Percentiles rank a stretch among this genome's conserved stretches.
Evolutionary conservation across 1,140 invertebrate species (phyloP).

Genomic region (Anagrus nilaparvatae): DNA sequence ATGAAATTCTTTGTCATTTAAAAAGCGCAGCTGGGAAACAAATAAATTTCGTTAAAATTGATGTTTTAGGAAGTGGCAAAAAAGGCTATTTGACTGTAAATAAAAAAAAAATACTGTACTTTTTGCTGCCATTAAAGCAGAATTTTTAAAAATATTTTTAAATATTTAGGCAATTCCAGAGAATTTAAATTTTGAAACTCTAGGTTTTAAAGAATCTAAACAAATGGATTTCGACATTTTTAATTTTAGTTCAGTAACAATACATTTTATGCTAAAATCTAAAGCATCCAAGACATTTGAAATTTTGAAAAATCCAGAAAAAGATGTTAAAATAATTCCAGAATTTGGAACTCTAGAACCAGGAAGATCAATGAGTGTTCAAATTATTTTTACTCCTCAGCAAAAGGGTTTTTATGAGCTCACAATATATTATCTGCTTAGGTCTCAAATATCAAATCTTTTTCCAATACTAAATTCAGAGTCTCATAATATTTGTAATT

Average conservation of each 20-base stretch:
- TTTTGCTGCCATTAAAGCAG: not conserved
- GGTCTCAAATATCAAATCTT: slow-evolving; percentile 11
- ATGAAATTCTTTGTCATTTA: slow-evolving; percentile 20
- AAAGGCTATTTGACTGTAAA: slow-evolving; percentile 25
- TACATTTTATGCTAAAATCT: slow-evolving; percentile 22
- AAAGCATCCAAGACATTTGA: slow-evolving; percentile 10
- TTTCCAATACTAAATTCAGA: slow-evolving; percentile 3
- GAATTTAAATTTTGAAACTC: slow-evolving; percentile 22
- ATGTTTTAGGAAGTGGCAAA: slow-evolving; percentile 20
- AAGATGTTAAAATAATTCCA: slow-evolving; percentile 23
- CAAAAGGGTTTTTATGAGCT: slow-evolving; percentile 24
- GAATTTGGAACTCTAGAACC: slow-evolving; percentile 16
- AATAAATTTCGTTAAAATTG: slow-evolving; percentile 9
- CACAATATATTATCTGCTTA: slow-evolving; percentile 21
- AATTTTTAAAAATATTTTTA: slow-evolving; percentile 6
- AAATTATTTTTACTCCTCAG: slow-evolving; percentile 18
- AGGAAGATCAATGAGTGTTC: slow-evolving; percentile 18
- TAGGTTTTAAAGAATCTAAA: slow-evolving; percentile 17
- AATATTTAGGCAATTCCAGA: slow-evolving; percentile 23
- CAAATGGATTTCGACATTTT: slow-evolving; percentile 20
- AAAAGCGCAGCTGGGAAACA: not conserved
- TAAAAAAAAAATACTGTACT: too few relatives aligned
- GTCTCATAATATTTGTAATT: slow-evolving; percentile 20
- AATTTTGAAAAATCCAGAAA: slow-evolving; percentile 12
- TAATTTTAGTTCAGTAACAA: slow-evolving; percentile 25